These are phyloP conservation scores for Acanthornis magna DNA, from an alignment of 2,797 vertebrate genomes.

Conservation along the genomic window DNA sequence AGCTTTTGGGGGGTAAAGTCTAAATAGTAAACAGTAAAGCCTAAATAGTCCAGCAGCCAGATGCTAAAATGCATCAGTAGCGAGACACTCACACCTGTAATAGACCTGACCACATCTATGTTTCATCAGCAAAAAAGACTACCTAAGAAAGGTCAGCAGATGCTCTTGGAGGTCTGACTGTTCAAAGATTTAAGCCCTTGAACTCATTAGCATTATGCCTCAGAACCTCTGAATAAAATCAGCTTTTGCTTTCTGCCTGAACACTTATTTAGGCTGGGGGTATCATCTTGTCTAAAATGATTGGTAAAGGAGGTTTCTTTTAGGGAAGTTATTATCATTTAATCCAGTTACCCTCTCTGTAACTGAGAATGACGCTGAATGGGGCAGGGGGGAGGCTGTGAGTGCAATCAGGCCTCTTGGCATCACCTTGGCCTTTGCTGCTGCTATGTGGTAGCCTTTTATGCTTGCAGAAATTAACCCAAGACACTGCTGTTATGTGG, in stretches of 20 bases:
- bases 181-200: not conserved
- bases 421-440: not conserved
- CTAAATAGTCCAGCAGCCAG: not conserved
- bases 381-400: not conserved
- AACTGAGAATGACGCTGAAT: not conserved
- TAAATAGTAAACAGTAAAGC: too few relatives aligned
- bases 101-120: not conserved
- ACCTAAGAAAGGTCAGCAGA: not conserved
- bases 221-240: not conserved
- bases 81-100: not conserved
- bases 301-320: not conserved
- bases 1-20: not conserved
- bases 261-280: not conserved
- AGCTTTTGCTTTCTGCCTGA: not conserved
- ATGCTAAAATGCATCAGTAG: not conserved
- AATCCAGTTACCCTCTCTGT: not conserved
- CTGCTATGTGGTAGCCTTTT: not conserved
- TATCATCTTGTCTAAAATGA: not conserved
- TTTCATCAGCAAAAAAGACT: not conserved
- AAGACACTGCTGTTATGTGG: not conserved
- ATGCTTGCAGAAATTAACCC: not conserved
- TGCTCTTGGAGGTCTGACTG: not conserved
- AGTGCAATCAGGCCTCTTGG: not conserved
- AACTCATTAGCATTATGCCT: not conserved
- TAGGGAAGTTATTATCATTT: not conserved